Evolutionary conservation across 2,113 vertebrate species (phyloP).

Genomic region (Anolis carolinensis): DNA sequence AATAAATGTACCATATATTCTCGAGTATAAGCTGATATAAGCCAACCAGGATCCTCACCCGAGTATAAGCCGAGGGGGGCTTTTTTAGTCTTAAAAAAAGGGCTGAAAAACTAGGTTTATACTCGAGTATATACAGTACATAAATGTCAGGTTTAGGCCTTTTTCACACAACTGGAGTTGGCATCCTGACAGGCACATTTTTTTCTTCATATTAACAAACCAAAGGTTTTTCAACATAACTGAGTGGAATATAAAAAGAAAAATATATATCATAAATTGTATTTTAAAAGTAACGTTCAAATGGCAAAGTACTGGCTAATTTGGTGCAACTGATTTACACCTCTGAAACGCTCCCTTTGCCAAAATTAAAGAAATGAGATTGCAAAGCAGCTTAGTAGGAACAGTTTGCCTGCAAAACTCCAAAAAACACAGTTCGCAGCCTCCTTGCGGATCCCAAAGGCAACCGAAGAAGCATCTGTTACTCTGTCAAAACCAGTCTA

Average conservation of each 20-base stretch:
- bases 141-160: too few species aligned
- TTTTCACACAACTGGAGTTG: too few species aligned
- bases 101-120: too few species aligned
- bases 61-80: too few species aligned
- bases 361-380: neutral
- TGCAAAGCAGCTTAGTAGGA: neutral
- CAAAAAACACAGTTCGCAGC: neutral
- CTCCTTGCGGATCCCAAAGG: neutral
- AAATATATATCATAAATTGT: neutral
- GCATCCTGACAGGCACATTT: too few species aligned
- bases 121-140: too few species aligned
- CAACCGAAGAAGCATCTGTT: constrained; percentile 53
- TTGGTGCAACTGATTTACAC: neutral
- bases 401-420: neutral
- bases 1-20: too few species aligned
- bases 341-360: neutral
- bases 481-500: constrained; percentile 71
- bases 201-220: neutral
- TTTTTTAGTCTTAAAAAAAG: too few species aligned
- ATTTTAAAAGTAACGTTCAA: neutral
- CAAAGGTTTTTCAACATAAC: neutral
- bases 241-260: neutral
- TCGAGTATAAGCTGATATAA: too few species aligned
- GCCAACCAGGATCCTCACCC: too few species aligned
- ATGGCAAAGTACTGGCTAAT: neutral